These are phyloP conservation scores for Augochlora pura DNA, from an alignment of 1,140 invertebrate genomes.

Conservation along the genomic window DNA sequence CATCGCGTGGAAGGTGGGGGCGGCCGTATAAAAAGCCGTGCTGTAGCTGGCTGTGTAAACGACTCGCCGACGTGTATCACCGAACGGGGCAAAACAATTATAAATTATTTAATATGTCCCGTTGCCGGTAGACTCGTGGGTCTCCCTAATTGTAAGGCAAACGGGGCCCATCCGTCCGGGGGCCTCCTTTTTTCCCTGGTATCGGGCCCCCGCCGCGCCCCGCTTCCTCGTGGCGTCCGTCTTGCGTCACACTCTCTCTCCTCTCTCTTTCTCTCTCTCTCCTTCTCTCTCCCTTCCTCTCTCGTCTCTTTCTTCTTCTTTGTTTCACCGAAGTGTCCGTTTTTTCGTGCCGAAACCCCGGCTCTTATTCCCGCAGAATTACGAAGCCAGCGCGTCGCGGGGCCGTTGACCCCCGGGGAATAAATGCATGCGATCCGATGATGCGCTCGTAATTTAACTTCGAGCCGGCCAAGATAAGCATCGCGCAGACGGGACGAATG, in stretches of 20 bases:
- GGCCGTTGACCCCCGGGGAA: slow-evolving; percentile 41
- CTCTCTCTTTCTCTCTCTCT: no score
- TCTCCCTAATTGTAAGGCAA: slow-evolving; percentile 73
- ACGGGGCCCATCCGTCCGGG: slow-evolving; percentile 45
- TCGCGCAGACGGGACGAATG: slow-evolving; percentile 20
- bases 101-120: slow-evolving; percentile 76
- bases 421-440: slow-evolving; percentile 51
- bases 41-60: slow-evolving; percentile 68
- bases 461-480: slow-evolving; percentile 41
- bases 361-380: slow-evolving; percentile 59
- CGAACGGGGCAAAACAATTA: slow-evolving; percentile 72
- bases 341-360: slow-evolving; percentile 23
- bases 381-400: slow-evolving; percentile 27
- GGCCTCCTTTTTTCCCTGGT: slow-evolving; percentile 58
- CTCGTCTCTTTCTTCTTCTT: background rate
- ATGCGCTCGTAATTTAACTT: slow-evolving; percentile 55
- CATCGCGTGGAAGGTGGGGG: slow-evolving; percentile 48
- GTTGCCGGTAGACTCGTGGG: slow-evolving; percentile 50
- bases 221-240: slow-evolving; percentile 23
- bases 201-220: slow-evolving; percentile 1
- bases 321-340: slow-evolving; percentile 3
- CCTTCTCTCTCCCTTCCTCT: no score
- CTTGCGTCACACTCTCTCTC: slow-evolving; percentile 32
- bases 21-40: slow-evolving; percentile 54
- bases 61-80: slow-evolving; percentile 64